Evolutionary conservation across 2,797 vertebrate genomes (phyloP).

Genomic region (Schizothorax lantsangensis): DNA sequence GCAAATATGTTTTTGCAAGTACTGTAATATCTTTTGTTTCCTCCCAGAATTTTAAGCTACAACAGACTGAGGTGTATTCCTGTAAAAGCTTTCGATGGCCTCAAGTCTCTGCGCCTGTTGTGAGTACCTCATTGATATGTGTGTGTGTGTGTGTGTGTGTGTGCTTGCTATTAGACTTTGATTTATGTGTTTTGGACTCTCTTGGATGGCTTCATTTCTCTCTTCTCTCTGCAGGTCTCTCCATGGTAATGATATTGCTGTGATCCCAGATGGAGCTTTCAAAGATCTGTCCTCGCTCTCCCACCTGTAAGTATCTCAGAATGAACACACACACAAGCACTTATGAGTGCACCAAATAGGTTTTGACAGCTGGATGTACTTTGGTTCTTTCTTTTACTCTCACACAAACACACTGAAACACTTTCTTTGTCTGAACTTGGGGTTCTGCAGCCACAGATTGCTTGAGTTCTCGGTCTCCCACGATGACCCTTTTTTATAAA

Average conservation of each 20-base stretch:
- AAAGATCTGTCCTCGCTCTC: slow-evolving; percentile 93
- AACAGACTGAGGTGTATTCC: slow-evolving; percentile 96
- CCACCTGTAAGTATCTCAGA: slow-evolving; percentile 87
- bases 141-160: not conserved
- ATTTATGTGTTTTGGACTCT: slow-evolving; percentile 44
- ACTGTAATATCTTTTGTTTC: slow-evolving; percentile 48
- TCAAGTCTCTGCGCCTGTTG: slow-evolving; percentile 92
- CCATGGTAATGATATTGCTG: slow-evolving; percentile 96
- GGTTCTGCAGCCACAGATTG: slow-evolving; percentile 20
- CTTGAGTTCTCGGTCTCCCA: slow-evolving; percentile 19
- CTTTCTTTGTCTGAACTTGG: slow-evolving; percentile 37
- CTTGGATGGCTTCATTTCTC: slow-evolving; percentile 37
- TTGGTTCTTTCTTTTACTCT: slow-evolving; percentile 27
- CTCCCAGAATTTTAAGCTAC: slow-evolving; percentile 94
- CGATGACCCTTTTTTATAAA: slow-evolving; percentile 27
- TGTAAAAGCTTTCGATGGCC: slow-evolving; percentile 89
- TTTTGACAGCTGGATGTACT: slow-evolving; percentile 47
- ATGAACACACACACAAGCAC: slow-evolving; percentile 38
- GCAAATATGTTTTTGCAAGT: slow-evolving; percentile 27
- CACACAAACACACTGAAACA: slow-evolving; percentile 34
- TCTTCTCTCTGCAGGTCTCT: slow-evolving; percentile 83
- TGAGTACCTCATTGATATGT: slow-evolving; percentile 77
- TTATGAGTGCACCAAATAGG: slow-evolving; percentile 34
- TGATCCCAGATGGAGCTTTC: slow-evolving; percentile 95
- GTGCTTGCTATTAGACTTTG: slow-evolving; percentile 38